Evolutionary conservation across 1,140 invertebrate species (phyloP), one percentile per base, ranked within the genome.

Genomic region (Leptinotarsa lineolata): DNA sequence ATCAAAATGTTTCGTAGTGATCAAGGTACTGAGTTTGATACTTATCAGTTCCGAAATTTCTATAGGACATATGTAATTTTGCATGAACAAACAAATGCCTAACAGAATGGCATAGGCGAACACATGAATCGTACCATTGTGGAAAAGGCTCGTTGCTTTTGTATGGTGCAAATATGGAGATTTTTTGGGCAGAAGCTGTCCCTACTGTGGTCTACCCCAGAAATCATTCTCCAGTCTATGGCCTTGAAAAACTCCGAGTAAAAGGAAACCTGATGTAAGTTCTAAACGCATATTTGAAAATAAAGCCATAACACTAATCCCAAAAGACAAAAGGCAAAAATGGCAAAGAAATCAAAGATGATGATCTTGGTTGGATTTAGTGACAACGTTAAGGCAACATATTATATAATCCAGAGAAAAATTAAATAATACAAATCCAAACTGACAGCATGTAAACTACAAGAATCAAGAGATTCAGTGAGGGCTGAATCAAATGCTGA

Each of bases 351-450:
- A 64, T 72, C 80, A 2, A 21, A 70, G 60, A 75, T 80, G 68
- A 65, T 78, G 48, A 76, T 82, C 12, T 77, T 83, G 63, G 75
- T 83, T 24, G 80, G 81, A 13, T 83, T 81, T 30, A 61, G 75
- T 73, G 64, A 78, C 11, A 44, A 73, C 6, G 76, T 74, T 44
- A 83, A 83, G 70, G 83, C 16, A 67, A 67, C 24, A 67, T 39
- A 67, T 30, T 72, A 8, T 72, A 67, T 67, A 54, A 67, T 67
- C 30, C 60, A 3, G 24, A 13, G 24, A 22, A 54, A 54, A 72
- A 72, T 16, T 3, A 66, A 15, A 60, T 72, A 48, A 72, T 67
- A 67, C 4, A 18, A n/a, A 60, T 39, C 59, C 59, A 67, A 67
- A 67, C 59, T n/a, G 59, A 60, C n/a, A 39, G 65, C 22, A 39